Percentiles rank a stretch among this genome's conserved stretches.
These are phyloP conservation scores for Brotula barbata DNA, from an alignment of 2,797 vertebrate genomes.

Conservation along the genomic window DNA sequence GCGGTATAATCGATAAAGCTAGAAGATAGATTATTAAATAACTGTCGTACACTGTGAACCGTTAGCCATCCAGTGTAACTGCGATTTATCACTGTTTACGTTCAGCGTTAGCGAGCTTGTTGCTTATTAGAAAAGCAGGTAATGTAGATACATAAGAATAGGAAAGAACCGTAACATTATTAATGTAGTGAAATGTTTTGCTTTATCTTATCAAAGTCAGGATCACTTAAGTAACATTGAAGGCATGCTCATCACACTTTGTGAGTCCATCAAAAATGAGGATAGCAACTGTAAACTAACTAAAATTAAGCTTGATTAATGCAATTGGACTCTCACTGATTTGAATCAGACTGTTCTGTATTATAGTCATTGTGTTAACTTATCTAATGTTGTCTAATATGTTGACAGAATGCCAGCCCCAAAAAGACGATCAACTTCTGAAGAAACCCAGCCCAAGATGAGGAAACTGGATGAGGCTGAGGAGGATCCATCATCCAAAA, in stretches of 20 bases:
- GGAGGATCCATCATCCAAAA: conserved; percentile 58
- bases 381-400: conserved; percentile 11
- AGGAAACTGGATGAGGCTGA: conserved; percentile 73
- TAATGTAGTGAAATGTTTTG: background rate
- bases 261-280: background rate
- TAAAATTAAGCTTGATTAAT: background rate
- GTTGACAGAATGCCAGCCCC: conserved; percentile 79
- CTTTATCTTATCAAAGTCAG: background rate
- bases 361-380: background rate
- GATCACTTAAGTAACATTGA: background rate
- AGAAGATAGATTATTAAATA: background rate
- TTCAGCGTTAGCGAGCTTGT: conserved; percentile 54
- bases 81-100: conserved; percentile 55
- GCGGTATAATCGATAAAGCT: background rate
- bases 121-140: conserved; percentile 9
- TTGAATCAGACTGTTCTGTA: too few species aligned
- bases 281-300: too few species aligned
- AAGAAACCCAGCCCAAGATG: conserved; percentile 73
- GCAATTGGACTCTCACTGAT: background rate
- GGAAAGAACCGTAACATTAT: background rate
- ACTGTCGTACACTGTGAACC: conserved; percentile 29
- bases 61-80: conserved; percentile 37
- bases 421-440: conserved; percentile 74
- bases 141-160: background rate
- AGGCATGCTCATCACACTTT: background rate